Evolutionary conservation across 2,797 vertebrate genomes (phyloP), one percentile per base, ranked within the genome.

Genomic region (Tragopan temminckii): DNA sequence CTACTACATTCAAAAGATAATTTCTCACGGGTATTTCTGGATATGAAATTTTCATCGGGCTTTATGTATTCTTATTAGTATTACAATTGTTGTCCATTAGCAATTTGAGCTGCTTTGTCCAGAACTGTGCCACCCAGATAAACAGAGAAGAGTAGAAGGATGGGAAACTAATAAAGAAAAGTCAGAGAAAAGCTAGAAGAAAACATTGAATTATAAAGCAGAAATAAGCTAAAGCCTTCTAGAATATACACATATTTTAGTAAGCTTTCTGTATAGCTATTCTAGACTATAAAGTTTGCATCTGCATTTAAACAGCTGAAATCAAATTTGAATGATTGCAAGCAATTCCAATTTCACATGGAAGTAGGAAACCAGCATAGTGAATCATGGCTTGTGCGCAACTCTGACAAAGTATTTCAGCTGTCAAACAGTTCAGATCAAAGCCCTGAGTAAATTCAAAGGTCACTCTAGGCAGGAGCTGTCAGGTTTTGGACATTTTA

Each of bases 251-350:
- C 13, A 33, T 91, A 87, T 92, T 89, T 95, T 87, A 83, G 76
- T 68, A 91, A 94, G 76, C 69, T 85, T 72, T 80, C 45, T 92
- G 62, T 76, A 90, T 82, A 69, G 52, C 64, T 66, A 53, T 95
- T 95, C 81, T 90, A 53, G 84, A 59, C 88, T 96, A 63, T 94
- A 79, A 95, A 94, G 71, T 92, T 89, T 96, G 59, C 88, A 80
- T 94, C 95, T 96, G 95, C 96, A 95, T 96, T 96, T 96, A 88
- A 97, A 91, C 81, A 83, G 59, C 80, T 70, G 61, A 86, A 90
- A 95, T 95, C 71, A 89, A 95, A 33, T 57, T 72, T 70, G 88
- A 95, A 88, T 89, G 78, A 91, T 90, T 90, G 88, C 86, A 83
- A 76, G 86, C 84, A 92, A 89, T 89, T 88, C 86, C 52, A 38